Conservation (phyloP, 2,113 vertebrate species). For the Saccopteryx bilineata region DNA sequence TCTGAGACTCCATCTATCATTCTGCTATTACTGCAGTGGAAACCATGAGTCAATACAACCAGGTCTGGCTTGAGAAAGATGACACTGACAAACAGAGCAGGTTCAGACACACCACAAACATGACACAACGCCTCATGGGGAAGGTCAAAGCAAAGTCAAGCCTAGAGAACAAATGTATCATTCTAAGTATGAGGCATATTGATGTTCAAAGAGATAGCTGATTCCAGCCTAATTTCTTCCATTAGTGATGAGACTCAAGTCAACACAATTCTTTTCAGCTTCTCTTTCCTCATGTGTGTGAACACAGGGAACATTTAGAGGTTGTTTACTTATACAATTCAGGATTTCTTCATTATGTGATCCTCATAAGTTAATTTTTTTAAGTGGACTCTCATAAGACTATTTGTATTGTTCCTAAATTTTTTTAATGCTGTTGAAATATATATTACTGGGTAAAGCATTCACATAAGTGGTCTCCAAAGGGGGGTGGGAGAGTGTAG, state of each 20-base stretch:
- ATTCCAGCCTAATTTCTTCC: neutral
- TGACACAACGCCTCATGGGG: neutral
- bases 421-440: neutral
- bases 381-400: neutral
- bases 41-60: conserved; percentile 2
- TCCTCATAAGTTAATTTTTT: conserved; percentile 10
- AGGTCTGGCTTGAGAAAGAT: neutral
- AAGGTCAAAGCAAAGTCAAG: neutral
- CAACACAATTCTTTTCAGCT: neutral
- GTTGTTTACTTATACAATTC: neutral
- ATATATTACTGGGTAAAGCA: neutral
- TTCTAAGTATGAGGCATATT: neutral
- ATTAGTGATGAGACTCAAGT: neutral
- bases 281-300: neutral
- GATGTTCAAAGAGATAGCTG: conserved; percentile 2
- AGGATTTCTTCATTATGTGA: neutral
- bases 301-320: neutral
- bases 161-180: neutral
- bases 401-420: neutral
- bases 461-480: neutral
- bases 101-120: conserved; percentile 23
- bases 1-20: neutral
- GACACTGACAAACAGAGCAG: conserved; percentile 44
- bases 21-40: neutral
- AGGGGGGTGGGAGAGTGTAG: rapidly evolving